A percentile compares a stretch with the other conserved stretches of the same genome.
These are phyloP conservation scores for Frieseomelitta varia DNA, from an alignment of 1,140 invertebrate genomes.

Conservation along the genomic window DNA sequence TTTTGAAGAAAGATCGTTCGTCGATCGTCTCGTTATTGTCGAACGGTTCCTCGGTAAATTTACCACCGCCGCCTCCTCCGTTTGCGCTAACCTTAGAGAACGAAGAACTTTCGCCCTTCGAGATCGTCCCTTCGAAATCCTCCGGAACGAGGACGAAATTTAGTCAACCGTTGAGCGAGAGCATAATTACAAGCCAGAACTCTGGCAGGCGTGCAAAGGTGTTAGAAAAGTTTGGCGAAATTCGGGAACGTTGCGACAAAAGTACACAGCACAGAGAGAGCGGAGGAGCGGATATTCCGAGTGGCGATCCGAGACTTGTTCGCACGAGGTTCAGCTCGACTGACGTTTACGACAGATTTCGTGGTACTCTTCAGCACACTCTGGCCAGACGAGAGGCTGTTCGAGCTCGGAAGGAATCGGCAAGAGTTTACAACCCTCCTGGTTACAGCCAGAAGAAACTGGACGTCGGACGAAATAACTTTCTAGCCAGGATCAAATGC, in stretches of 20 bases:
- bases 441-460: too few species aligned
- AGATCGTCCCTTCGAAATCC: neutral
- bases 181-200: neutral
- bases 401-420: neutral
- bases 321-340: neutral
- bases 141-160: neutral
- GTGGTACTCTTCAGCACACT: constrained; percentile 52
- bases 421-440: neutral
- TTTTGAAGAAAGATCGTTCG: neutral
- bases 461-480: neutral
- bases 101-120: neutral
- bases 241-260: neutral
- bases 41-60: neutral
- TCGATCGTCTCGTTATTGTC: neutral
- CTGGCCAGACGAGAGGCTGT: constrained; percentile 33
- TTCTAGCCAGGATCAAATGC: neutral
- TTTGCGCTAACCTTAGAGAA: neutral
- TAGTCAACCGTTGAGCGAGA: neutral
- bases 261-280: neutral
- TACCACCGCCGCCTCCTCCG: neutral
- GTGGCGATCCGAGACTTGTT: neutral
- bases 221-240: constrained; percentile 3
- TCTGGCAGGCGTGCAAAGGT: constrained; percentile 31
- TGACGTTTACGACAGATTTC: constrained; percentile 51
- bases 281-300: constrained; percentile 26